phyloP scores from a whole-genome alignment of 1,140 invertebrate species.

The Gryon sp. region DNA sequence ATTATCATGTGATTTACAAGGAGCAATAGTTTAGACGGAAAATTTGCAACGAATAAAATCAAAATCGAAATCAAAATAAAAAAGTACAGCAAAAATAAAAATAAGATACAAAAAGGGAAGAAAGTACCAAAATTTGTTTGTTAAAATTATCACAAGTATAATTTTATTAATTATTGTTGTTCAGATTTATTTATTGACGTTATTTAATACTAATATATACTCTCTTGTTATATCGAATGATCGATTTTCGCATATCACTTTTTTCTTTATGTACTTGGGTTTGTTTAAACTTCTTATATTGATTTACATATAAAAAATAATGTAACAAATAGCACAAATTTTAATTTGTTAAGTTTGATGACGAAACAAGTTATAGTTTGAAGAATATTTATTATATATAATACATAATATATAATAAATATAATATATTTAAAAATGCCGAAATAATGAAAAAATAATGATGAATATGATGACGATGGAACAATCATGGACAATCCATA shows the following conservation, averaged over 20 bases:
- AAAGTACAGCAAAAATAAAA: constrained; percentile 5
- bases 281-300: no score
- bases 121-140: neutral
- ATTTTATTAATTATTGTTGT: constrained; percentile 12
- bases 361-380: constrained; percentile 30
- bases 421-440: constrained; percentile 19
- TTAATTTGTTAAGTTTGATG: constrained; percentile 35
- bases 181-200: constrained; percentile 32
- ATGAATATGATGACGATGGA: no score
- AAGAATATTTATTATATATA: constrained; percentile 33
- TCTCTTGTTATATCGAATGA: constrained; percentile 12
- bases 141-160: constrained; percentile 17
- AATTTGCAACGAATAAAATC: constrained; percentile 6
- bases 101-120: no score
- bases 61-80: constrained; percentile 14
- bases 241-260: constrained; percentile 23
- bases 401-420: constrained; percentile 22
- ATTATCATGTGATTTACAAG: constrained; percentile 22
- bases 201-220: constrained; percentile 20
- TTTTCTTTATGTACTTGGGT: constrained; percentile 45
- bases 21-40: neutral
- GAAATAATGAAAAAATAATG: constrained; percentile 10
- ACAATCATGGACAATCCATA: constrained; percentile 2
- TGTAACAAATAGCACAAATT: constrained; percentile 38
- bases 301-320: neutral